Evolutionary conservation across 2,888 invertebrate genomes (phyloP), one percentile per base, ranked within the genome.

Genomic region (Sepioteuthis lessoniana): DNA sequence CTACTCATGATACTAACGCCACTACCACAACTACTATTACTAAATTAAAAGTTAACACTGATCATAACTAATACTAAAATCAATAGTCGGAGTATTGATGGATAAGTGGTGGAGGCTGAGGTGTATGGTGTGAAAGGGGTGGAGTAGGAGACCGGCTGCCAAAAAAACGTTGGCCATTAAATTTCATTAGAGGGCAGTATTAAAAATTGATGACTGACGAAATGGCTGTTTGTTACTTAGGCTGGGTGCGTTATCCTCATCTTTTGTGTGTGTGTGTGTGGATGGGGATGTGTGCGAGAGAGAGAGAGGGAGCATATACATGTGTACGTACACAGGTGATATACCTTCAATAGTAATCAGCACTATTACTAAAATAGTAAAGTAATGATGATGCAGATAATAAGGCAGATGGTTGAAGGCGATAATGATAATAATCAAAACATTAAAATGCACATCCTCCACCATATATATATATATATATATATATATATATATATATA

Each of bases 41-140:
- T 50, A 93, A 93, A 93, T 93, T 93, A 93, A 93, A 55, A 93
- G 93, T 93, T 93, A 50, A 93, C 93, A 55, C 93, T 60, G 60
- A 60, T 93, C 93, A 60, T 93, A 93, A 60, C 55, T 93, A 93
- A 93, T 93, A 55, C 93, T 28, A n/a, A 60, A 93, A 93, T 93
- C 93, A 13, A 93, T 93, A 93, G 46, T 50, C 37, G 35, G 55
- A 19, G 47, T 93, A 60, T 93, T 93, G 93, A 93, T 60, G 60
- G 35, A 42, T 42, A 42, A 5, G 42, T 42, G 42, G 60, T 19
- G 37, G 21, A 42, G 42, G 42, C 42, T 25, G 21, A 55, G 21
- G 55, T 21, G 55, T 25, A 55, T 25, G 55, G 7, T 5, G 55
- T 55, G 5, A 25, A 21, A 55, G 25, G 55, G 55, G 21, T 50